Percentiles rank a stretch among this genome's conserved stretches.
Evolutionary conservation across 2,888 invertebrate genomes (phyloP).

Genomic region (Eupithecia subumbrata): DNA sequence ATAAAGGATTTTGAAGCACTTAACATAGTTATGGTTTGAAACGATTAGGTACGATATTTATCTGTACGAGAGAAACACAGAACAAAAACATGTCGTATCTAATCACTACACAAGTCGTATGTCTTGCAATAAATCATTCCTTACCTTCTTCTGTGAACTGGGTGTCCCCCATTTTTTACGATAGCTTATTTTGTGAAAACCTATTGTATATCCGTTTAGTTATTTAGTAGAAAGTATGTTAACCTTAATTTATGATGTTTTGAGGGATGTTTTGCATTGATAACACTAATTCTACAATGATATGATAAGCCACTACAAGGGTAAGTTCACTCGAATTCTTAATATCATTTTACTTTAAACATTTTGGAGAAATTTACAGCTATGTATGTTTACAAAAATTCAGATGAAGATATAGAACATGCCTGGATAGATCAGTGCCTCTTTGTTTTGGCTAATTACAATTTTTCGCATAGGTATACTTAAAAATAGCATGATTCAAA

Average conservation of each 20-base stretch:
- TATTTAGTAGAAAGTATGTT: not conserved
- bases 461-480: too few relatives aligned
- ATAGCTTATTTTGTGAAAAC: not conserved
- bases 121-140: slow-evolving; percentile 2
- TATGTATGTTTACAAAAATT: too few relatives aligned
- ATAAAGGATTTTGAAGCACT: not conserved
- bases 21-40: not conserved
- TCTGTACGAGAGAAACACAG: not conserved
- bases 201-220: not conserved
- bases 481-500: too few relatives aligned
- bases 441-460: too few relatives aligned
- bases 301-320: not conserved
- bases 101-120: not conserved
- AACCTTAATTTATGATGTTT: not conserved
- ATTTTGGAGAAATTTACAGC: too few relatives aligned
- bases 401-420: too few relatives aligned
- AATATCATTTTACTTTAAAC: too few relatives aligned
- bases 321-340: not conserved
- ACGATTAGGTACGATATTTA: not conserved
- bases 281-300: not conserved
- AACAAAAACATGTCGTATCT: not conserved
- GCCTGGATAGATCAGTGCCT: too few relatives aligned
- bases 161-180: not conserved
- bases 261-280: not conserved
- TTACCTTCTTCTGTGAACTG: not conserved